These are phyloP conservation scores for Halcyon malimbica DNA, from an alignment of 2,113 vertebrate species.

Conservation along the genomic window DNA sequence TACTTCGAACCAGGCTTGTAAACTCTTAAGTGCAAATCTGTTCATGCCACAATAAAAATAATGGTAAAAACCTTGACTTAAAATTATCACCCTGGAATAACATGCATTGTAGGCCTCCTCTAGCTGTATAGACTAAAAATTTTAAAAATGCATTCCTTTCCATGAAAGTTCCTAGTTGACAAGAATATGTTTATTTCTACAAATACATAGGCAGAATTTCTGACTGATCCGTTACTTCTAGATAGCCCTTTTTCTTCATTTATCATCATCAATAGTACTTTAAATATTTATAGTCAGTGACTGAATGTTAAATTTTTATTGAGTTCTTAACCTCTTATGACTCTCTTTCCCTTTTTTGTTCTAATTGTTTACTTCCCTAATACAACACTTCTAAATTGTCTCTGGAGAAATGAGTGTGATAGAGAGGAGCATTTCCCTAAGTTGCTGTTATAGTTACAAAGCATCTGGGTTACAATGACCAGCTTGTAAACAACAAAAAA, in stretches of 20 bases:
- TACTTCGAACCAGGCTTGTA: not conserved
- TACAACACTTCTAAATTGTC: conserved; percentile 3
- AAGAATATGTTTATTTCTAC: not conserved
- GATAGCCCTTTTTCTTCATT: not conserved
- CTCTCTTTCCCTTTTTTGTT: not conserved
- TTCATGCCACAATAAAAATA: not conserved
- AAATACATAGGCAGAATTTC: not conserved
- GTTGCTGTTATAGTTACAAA: not conserved
- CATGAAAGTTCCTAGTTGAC: not conserved
- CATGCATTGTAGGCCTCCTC: not conserved
- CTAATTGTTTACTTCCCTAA: conserved; percentile 40
- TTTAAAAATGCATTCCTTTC: not conserved
- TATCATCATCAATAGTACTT: not conserved
- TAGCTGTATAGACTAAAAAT: not conserved
- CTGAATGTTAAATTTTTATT: conserved; percentile 22
- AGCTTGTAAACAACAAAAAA: not conserved
- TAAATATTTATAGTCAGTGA: conserved; percentile 21
- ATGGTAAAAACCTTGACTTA: not conserved
- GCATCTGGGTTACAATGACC: not conserved
- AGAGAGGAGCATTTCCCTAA: not conserved
- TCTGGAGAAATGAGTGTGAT: not conserved
- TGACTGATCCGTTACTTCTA: not conserved
- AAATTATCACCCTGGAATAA: not conserved
- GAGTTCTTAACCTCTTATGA: conserved; percentile 6
- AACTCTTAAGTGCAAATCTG: not conserved